Evolutionary conservation across 2,113 vertebrate species (phyloP), one percentile per base, ranked within the genome.

Genomic region (Hypanus sabinus): DNA sequence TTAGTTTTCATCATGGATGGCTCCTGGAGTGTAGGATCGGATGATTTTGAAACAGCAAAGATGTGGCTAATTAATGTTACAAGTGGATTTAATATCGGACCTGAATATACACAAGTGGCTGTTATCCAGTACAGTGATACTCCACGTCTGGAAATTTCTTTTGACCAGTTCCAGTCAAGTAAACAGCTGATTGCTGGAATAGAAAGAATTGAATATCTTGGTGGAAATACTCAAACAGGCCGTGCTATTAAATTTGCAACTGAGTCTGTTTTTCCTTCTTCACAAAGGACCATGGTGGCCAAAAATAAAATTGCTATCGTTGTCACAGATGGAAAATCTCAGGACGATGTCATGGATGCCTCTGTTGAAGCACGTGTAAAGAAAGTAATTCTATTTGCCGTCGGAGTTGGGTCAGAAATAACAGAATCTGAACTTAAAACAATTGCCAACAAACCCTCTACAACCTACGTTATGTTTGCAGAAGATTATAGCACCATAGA

Each of bases 171-270:
- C 94, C 96, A 96, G 93, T 94, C 95, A n/a, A 95, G 94, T 36
- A 73, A 94, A 30, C 95, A 96, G 73, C 96, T 97, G 94, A 96
- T 97, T 81, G 90, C 95, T 94, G 97, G 96, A 94, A 96, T 97
- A 79, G 77, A 71, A 68, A 94, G 65, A 80, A 96, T 97, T 94
- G 38, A 46, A n/a, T 97, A 97, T 94, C 94, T 97, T 94, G 97
- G 97, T 94, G 97, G 97, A 94, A 97, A 97, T 96, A 97, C 97
- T 2, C 95, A 97, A 96, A 97, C 97, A 0, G 97, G 97, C 73
- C 95, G 96, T 73, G 97, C 97, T 94, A 97, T 97, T 94, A 96
- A 96, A 95, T 97, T 97, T 85, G 96, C 97, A 1, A 96, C 97
- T 60, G 95, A 97, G 79, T 96, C 97, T 10, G 97, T 97, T 9